phyloP scores from a whole-genome alignment of 2,888 invertebrate genomes.

The Siphonodentalium dalli region DNA sequence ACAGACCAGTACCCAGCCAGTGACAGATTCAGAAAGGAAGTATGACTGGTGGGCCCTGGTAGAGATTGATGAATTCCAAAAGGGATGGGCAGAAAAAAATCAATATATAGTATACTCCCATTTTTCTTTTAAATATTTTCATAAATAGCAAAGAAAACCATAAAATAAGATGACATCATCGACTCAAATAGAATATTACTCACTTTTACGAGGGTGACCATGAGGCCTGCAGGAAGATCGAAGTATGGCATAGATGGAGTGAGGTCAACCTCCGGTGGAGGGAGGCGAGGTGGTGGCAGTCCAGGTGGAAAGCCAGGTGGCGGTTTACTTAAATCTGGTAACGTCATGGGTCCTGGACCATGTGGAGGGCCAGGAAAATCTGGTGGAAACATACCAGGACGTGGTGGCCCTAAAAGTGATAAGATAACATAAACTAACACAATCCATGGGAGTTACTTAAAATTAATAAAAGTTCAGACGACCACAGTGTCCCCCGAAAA shows the following conservation, averaged over 20 bases:
- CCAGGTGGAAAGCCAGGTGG: conserved; percentile 43
- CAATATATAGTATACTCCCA: not conserved
- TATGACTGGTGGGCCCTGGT: too few relatives aligned
- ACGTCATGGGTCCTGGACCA: conserved; percentile 46
- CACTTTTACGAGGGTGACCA: conserved; percentile 95
- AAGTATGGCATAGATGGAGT: conserved; percentile 94
- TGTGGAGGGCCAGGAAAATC: conserved; percentile 71
- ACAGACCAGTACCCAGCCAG: too few relatives aligned
- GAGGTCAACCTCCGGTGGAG: conserved; percentile 57
- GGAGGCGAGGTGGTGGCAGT: conserved; percentile 54
- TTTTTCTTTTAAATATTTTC: not conserved
- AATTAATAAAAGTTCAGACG: too few relatives aligned
- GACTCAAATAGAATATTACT: conserved; percentile 38
- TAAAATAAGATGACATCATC: not conserved
- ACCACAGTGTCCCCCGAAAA: too few relatives aligned
- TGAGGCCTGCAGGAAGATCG: conserved; percentile 95
- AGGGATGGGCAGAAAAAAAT: not conserved
- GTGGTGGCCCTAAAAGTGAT: conserved; percentile 12
- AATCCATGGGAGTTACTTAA: too few relatives aligned
- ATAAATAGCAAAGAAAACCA: not conserved
- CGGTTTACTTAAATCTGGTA: conserved; percentile 57
- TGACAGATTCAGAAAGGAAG: too few relatives aligned
- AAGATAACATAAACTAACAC: not conserved
- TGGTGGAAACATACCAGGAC: conserved; percentile 74
- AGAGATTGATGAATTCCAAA: too few relatives aligned